Evolutionary conservation across 2,888 invertebrate genomes (phyloP), one percentile per base, ranked within the genome.

Genomic region (Drosophila emarginata): DNA sequence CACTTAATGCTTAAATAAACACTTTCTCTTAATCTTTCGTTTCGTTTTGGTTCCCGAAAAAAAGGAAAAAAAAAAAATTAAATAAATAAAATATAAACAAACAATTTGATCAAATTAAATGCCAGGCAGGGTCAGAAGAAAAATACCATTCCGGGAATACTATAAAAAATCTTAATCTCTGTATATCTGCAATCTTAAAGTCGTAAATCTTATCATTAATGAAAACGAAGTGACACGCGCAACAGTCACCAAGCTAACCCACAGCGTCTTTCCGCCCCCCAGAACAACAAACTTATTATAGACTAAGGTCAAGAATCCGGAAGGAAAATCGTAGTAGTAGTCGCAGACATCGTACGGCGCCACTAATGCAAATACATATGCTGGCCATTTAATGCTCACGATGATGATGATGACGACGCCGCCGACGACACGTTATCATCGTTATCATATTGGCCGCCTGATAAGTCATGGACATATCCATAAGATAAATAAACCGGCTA

Each of bases 271-370:
- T 14, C 15, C 32, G 12, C n/a, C 67, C 15, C n/a, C 32, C 56
- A n/a, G 32, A 72, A 70, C 61, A 72, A 71, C 67, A 70, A 57
- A 71, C 76, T 80, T 76, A 85, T 78, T 86, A 77, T 86, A 86
- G 87, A 77, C 89, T 88, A 83, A 88, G 88, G 88, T 88, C 88
- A 88, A 89, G 88, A 88, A 87, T 88, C 88, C 88, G 88, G 88
- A 88, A 88, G 87, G 81, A 64, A 39, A 57, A 36, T n/a, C 54
- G 18, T 15, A 15, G 18, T 15, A 15, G 40, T 0, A 14, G 15
- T 18, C 18, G 40, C 14, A 53, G 37, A 39, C 32, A 54, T 14
- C 12, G 39, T 40, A 37, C 64, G 57, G 18, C 57, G 58, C 21
- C 54, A 60, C 81, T 71, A 73, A 85, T 85, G 80, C 83, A 79